Conservation (phyloP, 2,113 vertebrate genomes). For the Nicator chloris region DNA sequence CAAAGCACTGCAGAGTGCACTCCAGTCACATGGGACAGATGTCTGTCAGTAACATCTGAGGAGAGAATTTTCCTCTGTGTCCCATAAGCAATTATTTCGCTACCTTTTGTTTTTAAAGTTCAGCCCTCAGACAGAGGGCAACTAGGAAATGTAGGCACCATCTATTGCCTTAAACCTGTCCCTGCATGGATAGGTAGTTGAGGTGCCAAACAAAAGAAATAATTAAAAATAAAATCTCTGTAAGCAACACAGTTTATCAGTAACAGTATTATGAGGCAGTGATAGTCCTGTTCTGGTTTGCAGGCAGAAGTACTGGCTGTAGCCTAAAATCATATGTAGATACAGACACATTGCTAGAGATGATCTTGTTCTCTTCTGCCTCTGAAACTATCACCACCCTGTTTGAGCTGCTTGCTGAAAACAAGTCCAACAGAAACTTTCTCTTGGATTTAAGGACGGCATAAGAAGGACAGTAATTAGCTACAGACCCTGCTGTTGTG, state of each 20-base stretch:
- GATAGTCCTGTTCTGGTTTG: not conserved
- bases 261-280: not conserved
- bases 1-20: not conserved
- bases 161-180: not conserved
- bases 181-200: not conserved
- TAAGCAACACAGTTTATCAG: not conserved
- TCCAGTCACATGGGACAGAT: not conserved
- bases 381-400: not conserved
- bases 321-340: not conserved
- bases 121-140: fast-evolving
- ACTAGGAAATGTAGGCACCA: not conserved
- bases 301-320: not conserved
- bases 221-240: not conserved
- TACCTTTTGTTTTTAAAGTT: not conserved
- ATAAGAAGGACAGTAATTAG: not conserved
- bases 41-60: not conserved
- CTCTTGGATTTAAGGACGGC: not conserved
- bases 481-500: not conserved
- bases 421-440: not conserved
- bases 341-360: not conserved
- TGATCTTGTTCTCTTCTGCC: not conserved
- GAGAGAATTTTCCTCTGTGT: not conserved
- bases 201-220: not conserved
- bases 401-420: not conserved
- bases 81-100: not conserved